A percentile compares a stretch with the other conserved stretches of the same genome.
These are phyloP conservation scores for Eupleurogrammus muticus DNA, from an alignment of 2,797 vertebrate genomes.

Conservation along the genomic window DNA sequence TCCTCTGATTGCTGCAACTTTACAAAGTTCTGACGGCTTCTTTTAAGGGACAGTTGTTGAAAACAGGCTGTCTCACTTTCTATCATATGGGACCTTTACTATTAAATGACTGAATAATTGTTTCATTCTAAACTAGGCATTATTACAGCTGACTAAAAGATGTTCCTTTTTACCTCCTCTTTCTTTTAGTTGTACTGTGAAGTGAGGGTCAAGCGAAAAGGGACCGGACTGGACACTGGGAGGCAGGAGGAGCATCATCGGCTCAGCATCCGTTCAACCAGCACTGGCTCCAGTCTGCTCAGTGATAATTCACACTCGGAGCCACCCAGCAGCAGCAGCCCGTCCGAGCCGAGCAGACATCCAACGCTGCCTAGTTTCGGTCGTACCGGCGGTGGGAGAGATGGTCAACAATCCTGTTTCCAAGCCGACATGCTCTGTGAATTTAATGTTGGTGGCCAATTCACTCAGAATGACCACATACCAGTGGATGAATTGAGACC, in stretches of 20 bases:
- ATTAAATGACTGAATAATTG: background rate
- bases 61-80: no score
- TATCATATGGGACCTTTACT: no score
- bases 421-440: slow-evolving; percentile 46
- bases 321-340: slow-evolving; percentile 74
- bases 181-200: slow-evolving; percentile 92
- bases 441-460: slow-evolving; percentile 28
- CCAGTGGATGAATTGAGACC: slow-evolving; percentile 40
- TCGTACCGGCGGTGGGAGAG: slow-evolving; percentile 31
- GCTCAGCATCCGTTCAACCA: slow-evolving; percentile 80
- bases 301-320: slow-evolving; percentile 73
- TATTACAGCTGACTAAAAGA: background rate
- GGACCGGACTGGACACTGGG: slow-evolving; percentile 78
- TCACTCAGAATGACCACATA: slow-evolving; percentile 23
- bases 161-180: background rate
- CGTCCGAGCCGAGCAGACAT: slow-evolving; percentile 66
- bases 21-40: no score
- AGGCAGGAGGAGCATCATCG: slow-evolving; percentile 75
- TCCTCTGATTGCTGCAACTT: no score
- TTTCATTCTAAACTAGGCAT: background rate
- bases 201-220: slow-evolving; percentile 89
- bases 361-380: slow-evolving; percentile 39
- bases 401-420: slow-evolving; percentile 29
- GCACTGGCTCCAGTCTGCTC: slow-evolving; percentile 79
- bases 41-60: no score